A percentile compares a stretch with the other conserved stretches of the same genome.
Evolutionary conservation across 2,888 invertebrate genomes (phyloP).

Genomic region (Spatulosminthurus flaviceps): DNA sequence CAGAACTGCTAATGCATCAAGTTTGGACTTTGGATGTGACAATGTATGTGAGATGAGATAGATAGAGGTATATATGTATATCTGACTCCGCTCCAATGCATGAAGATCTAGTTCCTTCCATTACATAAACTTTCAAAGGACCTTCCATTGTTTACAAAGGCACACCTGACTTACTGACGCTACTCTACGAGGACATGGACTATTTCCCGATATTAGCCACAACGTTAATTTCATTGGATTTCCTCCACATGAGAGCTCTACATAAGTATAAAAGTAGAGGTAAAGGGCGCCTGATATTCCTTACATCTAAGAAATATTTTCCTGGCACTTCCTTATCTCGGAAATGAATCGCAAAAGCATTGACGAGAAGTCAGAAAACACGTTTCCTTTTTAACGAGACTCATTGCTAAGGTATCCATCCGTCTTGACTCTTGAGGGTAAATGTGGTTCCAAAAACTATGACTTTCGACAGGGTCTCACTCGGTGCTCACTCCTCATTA

Average conservation of each 20-base stretch:
- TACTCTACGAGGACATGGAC: neutral
- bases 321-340: slow-evolving; percentile 43
- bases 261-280: too few relatives aligned
- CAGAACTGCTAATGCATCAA: slow-evolving; percentile 4
- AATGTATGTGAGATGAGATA: neutral
- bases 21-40: too few relatives aligned
- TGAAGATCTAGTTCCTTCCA: neutral
- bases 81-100: too few relatives aligned
- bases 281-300: neutral
- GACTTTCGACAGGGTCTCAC: slow-evolving; percentile 40
- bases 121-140: neutral
- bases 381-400: slow-evolving; percentile 44
- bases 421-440: slow-evolving; percentile 11
- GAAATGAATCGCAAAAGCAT: slow-evolving; percentile 34
- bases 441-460: slow-evolving; percentile 23
- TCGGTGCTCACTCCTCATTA: slow-evolving; percentile 40
- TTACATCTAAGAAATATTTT: slow-evolving; percentile 33
- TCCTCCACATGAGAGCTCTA: neutral
- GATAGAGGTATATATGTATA: neutral
- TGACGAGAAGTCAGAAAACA: slow-evolving; percentile 42
- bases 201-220: slow-evolving; percentile 8
- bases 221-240: neutral
- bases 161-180: too few relatives aligned
- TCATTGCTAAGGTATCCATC: slow-evolving; percentile 12
- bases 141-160: neutral